Base-by-base conservation (phyloP, 2,888 invertebrate genomes). In the Hirtodrosophila confusa region DNA sequence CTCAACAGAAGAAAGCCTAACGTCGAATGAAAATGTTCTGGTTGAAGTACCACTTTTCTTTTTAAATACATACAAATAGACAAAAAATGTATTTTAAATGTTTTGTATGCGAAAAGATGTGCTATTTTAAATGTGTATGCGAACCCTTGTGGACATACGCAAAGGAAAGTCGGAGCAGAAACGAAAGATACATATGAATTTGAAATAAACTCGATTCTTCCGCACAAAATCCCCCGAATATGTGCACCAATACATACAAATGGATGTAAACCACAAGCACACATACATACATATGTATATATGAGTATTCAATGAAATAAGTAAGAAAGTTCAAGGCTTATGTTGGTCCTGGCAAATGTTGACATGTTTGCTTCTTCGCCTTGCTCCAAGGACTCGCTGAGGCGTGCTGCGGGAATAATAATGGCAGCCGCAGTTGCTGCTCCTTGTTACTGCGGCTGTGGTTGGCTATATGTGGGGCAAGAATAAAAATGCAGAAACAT, bases 301-400 rank as follows among this genome's bases (percentile, higher is more conserved):
- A 17, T 8, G 24, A 37, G 23, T 7, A 50, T 8, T 33, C 1
- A 41, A 24, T 47, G 51, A 23, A 35, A 55, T 65, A 77, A 80
- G 80, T 65, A 77, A 77, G 80, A 80, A 77, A 77, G 66, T 80
- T 77, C 80, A 77, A 64, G 73, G 73, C 77, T 67, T 69, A 69
- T 60, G 69, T 66, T 66, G 66, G 49, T 64, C 76, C 67, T 72
- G 80, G 77, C 63, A 77, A 71, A 80, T 80, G 77, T 69, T 77
- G 77, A 77, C 80, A 80, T 69, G 73, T 62, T 80, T 64, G 56
- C 55, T 58, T 55, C 70, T 60, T 57, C 49, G 66, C 63, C 44
- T 17, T 27, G 56, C 50, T 51, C 53, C 73, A 77, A 69, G 78
- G 77, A 77, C 63, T 68, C 69, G 45, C 50, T 37, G 48, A 80